Conservation (phyloP, 2,888 invertebrate species). For the Escarpia spicata region DNA sequence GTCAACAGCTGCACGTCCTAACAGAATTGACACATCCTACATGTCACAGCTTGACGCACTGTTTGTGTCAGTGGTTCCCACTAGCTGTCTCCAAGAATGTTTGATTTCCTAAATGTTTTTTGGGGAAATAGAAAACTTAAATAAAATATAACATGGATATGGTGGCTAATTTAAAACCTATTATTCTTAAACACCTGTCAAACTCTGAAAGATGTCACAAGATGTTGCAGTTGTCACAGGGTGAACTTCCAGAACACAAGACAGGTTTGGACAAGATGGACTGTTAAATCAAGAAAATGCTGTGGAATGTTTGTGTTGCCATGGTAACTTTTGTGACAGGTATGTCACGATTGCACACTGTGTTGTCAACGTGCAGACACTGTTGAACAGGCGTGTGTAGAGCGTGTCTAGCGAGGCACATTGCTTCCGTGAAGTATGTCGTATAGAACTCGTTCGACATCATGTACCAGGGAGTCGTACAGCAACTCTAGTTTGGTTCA, state of each 20-base stretch:
- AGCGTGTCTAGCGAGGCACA: not conserved
- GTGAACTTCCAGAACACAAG: not conserved
- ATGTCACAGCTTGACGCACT: not conserved
- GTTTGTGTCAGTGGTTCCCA: not conserved
- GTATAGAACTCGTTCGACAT: not conserved
- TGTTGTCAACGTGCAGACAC: not conserved
- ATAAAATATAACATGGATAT: not conserved
- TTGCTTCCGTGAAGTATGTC: not conserved
- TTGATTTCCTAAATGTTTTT: not conserved
- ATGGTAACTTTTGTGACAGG: not conserved
- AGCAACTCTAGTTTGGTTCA: not conserved
- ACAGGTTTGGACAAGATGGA: not conserved
- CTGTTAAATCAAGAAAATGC: not conserved
- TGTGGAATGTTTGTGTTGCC: not conserved
- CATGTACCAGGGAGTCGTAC: not conserved
- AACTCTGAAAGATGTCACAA: not conserved
- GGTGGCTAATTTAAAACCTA: not conserved
- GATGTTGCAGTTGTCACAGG: not conserved
- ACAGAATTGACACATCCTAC: not conserved
- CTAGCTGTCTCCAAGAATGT: not conserved
- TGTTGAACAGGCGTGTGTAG: not conserved
- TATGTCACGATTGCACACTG: not conserved
- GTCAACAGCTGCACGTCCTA: not conserved
- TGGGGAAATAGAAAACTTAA: too few species aligned
- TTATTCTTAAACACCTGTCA: not conserved